Base-by-base conservation (phyloP, 1,140 invertebrate species). In the Caenorhabditis tropicalis region DNA sequence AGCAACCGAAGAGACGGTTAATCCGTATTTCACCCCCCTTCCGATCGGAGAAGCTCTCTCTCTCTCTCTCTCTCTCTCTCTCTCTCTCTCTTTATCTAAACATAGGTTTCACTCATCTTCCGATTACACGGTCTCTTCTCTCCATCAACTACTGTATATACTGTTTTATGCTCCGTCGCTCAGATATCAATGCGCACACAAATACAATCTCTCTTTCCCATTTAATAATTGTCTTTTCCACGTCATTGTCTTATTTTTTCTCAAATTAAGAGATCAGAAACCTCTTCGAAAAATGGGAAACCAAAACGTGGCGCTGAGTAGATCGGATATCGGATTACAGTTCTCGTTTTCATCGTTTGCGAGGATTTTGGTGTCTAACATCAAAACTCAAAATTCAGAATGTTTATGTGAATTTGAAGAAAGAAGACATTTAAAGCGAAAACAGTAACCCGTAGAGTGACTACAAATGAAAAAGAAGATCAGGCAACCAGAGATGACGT, bases 1-100 rank as follows among this genome's bases (percentile, higher is more conserved):
- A 43, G 33, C 21, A 46, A 12, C n/a, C 27, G n/a, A 58, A 43
- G n/a, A 74, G 65, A 74, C 65, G n/a, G 65, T 74, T 74, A 74
- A 74, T 74, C 65, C 65, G 65, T 43, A 74, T 74, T 74, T 74
- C 65, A 74, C 65, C 65, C 65, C n/a, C 5, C 12, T n/a, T n/a
- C 65, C 15, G 36, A 56, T 56, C 53, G 53, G 53, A 56, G 53
- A 43, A 43, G 39, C 39, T 12, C 12, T 43, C 12, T 12, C 12
- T 12, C 12, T 43, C 12, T 43, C 5, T 5, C 39, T 43, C 39
- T 43, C 39, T 43, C 5, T n/a, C n/a, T n/a, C n/a, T n/a, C n/a
- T n/a, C n/a, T 21, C 16, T 46, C 43, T 46, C 43, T 51, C 49
- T 51, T 21, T 51, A 51, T n/a, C 49, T 51, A 51, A 51, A 51